These are phyloP conservation scores for Nineta flava DNA, from an alignment of 2,888 invertebrate species.

Conservation along the genomic window DNA sequence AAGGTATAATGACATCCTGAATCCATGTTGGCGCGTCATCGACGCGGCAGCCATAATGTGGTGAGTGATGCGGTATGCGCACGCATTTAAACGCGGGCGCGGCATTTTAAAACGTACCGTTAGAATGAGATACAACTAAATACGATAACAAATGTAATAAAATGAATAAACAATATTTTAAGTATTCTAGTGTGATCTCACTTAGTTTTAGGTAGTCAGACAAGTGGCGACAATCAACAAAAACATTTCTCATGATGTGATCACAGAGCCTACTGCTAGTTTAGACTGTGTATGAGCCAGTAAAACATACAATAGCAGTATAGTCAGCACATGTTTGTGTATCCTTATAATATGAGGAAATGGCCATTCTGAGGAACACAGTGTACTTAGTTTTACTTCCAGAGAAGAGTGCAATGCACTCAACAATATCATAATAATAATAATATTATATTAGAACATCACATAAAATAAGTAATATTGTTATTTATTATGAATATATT, in stretches of 20 bases:
- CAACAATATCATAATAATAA: not conserved
- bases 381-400: not conserved
- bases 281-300: too few species aligned
- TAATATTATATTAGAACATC: not conserved
- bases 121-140: not conserved
- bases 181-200: not conserved
- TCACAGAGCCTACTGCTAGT: too few species aligned
- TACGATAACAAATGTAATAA: not conserved
- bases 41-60: conserved; percentile 2
- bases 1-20: not conserved
- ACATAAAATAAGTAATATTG: not conserved
- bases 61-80: not conserved
- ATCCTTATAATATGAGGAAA: not conserved
- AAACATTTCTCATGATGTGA: too few species aligned
- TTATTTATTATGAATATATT: too few species aligned
- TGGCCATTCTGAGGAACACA: not conserved
- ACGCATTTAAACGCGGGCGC: not conserved
- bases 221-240: not conserved
- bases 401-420: not conserved
- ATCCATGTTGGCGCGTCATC: conserved; percentile 4
- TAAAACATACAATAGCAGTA: too few species aligned
- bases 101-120: not conserved
- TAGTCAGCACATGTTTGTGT: not conserved
- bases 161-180: not conserved
- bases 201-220: not conserved